Percentiles rank a stretch among this genome's conserved stretches.
These are phyloP conservation scores for Trachymyrmex septentrionalis DNA, from an alignment of 1,140 invertebrate genomes.

Conservation along the genomic window DNA sequence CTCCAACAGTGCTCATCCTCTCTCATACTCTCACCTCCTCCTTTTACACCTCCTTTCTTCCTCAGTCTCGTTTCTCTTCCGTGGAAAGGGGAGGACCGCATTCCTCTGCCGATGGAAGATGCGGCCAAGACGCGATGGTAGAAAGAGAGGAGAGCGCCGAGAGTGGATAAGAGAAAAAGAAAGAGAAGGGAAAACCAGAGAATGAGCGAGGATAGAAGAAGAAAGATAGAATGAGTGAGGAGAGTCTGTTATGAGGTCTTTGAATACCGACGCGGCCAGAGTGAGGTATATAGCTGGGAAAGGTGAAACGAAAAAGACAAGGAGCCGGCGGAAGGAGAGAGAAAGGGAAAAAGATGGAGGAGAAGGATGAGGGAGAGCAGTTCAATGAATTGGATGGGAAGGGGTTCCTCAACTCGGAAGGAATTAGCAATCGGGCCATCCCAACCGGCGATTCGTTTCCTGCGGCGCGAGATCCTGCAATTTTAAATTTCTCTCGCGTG, in stretches of 20 bases:
- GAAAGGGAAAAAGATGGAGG: conserved; percentile 18
- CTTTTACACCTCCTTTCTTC: conserved; percentile 67
- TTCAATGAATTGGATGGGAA: conserved; percentile 69
- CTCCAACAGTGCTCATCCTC: conserved; percentile 36
- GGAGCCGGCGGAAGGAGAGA: conserved; percentile 50
- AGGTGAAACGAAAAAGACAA: conserved; percentile 72
- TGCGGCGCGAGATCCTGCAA: conserved; percentile 69
- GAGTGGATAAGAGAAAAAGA: conserved; percentile 64
- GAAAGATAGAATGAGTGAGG: conserved; percentile 71
- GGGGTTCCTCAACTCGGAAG: conserved; percentile 69
- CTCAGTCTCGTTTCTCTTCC: conserved; percentile 70
- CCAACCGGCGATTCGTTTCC: conserved; percentile 72
- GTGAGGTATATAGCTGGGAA: conserved; percentile 51
- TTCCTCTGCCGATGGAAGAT: conserved; percentile 74
- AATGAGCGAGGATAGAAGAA: conserved; percentile 1
- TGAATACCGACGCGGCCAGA: conserved; percentile 72
- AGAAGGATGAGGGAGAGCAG: conserved; percentile 44
- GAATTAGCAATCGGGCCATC: conserved; percentile 76
- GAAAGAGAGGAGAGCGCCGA: conserved; percentile 40
- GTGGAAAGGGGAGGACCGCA: conserved; percentile 63
- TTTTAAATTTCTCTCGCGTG: conserved; percentile 39
- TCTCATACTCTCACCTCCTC: conserved; percentile 34
- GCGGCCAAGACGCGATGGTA: conserved; percentile 45
- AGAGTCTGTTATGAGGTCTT: conserved; percentile 78
- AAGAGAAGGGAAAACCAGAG: conserved; percentile 35